These are phyloP conservation scores for Pseudorhiza aurosa DNA, from an alignment of 30 jellyfish, hydroid and myxozoan species.

Conservation along the genomic window DNA sequence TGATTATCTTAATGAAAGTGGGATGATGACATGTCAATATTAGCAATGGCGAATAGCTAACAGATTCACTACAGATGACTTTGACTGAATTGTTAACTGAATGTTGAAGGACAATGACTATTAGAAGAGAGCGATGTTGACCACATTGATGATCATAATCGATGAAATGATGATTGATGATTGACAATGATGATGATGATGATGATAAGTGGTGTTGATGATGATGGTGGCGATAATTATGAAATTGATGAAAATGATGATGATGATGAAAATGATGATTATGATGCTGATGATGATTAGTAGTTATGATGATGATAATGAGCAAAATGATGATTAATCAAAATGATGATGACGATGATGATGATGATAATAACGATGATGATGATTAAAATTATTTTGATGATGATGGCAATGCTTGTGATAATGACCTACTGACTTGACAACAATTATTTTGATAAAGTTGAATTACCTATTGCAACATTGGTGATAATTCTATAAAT, in stretches of 20 bases:
- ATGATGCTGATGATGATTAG: constrained; percentile 6
- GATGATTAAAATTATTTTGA: neutral
- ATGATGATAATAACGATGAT: neutral
- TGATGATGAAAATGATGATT: constrained; percentile 1
- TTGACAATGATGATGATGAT: neutral
- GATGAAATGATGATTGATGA: neutral
- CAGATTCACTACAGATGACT: too few species aligned
- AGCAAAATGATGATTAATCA: neutral
- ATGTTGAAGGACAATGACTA: too few species aligned
- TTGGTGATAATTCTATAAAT: too few species aligned
- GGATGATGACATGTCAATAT: too few species aligned
- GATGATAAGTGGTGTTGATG: too few species aligned
- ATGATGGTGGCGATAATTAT: neutral
- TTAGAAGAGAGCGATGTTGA: neutral
- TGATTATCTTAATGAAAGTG: too few species aligned
- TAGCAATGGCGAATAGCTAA: too few species aligned
- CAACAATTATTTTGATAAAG: too few species aligned
- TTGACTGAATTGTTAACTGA: too few species aligned
- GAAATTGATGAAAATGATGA: neutral
- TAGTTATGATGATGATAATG: neutral
- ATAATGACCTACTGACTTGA: too few species aligned
- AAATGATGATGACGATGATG: neutral
- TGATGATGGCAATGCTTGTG: neutral
- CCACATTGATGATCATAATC: neutral
- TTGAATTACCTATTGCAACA: too few species aligned